These are phyloP conservation scores for Trinectes maculatus DNA, from an alignment of 2,113 vertebrate species.

Conservation along the genomic window DNA sequence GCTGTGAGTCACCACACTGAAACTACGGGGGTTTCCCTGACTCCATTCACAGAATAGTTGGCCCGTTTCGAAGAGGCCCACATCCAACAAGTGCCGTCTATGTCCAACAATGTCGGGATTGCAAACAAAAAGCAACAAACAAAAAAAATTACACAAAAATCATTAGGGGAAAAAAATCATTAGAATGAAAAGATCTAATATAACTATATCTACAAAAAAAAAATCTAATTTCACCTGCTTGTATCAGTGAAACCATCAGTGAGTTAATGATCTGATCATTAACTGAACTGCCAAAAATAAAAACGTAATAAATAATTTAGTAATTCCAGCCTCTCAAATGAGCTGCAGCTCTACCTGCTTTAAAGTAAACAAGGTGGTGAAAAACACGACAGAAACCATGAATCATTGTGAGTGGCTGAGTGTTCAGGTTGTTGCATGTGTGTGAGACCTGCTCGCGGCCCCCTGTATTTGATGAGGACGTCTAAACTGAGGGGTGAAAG, in stretches of 20 bases:
- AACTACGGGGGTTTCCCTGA: conserved; percentile 74
- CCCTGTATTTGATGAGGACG: background rate
- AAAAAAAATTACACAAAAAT: conserved; percentile 10
- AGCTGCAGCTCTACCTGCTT: background rate
- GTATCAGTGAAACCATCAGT: too few relatives aligned
- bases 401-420: background rate
- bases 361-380: background rate
- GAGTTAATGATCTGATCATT: too few relatives aligned
- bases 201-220: too few relatives aligned
- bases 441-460: background rate
- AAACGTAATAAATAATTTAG: background rate
- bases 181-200: background rate
- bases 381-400: background rate
- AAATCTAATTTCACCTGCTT: too few relatives aligned
- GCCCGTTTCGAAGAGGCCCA: conserved; percentile 50
- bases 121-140: background rate
- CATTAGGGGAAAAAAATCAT: background rate
- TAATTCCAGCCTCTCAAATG: background rate
- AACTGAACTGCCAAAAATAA: background rate
- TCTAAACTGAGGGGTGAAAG: conserved; percentile 37
- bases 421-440: background rate
- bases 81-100: conserved; percentile 39
- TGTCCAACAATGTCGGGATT: conserved; percentile 45
- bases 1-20: conserved; percentile 74
- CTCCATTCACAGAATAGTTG: conserved; percentile 70